Base-by-base conservation (phyloP, 2,113 vertebrate species). In the Heterotis niloticus region DNA sequence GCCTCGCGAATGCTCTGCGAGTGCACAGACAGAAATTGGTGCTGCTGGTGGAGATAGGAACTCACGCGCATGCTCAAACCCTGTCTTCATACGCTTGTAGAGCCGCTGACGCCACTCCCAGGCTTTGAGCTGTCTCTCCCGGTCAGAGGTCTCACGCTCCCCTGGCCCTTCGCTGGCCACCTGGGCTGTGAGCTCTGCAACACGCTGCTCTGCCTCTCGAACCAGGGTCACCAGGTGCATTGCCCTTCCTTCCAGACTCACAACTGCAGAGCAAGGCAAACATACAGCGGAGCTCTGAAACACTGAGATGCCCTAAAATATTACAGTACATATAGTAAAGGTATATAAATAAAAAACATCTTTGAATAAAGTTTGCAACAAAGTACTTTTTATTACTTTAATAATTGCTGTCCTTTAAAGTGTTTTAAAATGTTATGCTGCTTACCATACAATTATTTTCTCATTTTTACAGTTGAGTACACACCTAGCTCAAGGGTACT, bases 71-170 rank as follows among this genome's bases (percentile, higher is more conserved):
- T 96, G 96, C 85, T 96, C 92, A 82, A 95, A 96, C 78, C 95
- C 96, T 1, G 92, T 92, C 88, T 94, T 94, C 96, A 97, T 97
- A 83, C 95, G 95, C 76, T 94, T 90, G 87, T 95, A 96, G 60
- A 97, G 95, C 88, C 91, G 91, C 59, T 93, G 94, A 29, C 94
- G 90, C 96, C 96, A 96, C 81, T 96, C 93, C 95, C 96, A 97
- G 81, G 94, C 91, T 83, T 94, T 95, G 10, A 97, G 94, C 84
- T 96, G 95, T 79, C 94, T 91, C 85, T 96, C 94, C 44, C 88
- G 93, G 57, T 95, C 94, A 0, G 92, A 93, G 75, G 87, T 91
- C 84, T 94, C 94, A 5, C 83, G 81, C 0, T 93, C 56, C 0
- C 59, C 87, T n/a, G 93, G 92, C 0, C 88, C 91, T 79, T 93